Evolutionary conservation across 1,140 invertebrate genomes (phyloP).

Genomic region (Drosophila paulistorum): DNA sequence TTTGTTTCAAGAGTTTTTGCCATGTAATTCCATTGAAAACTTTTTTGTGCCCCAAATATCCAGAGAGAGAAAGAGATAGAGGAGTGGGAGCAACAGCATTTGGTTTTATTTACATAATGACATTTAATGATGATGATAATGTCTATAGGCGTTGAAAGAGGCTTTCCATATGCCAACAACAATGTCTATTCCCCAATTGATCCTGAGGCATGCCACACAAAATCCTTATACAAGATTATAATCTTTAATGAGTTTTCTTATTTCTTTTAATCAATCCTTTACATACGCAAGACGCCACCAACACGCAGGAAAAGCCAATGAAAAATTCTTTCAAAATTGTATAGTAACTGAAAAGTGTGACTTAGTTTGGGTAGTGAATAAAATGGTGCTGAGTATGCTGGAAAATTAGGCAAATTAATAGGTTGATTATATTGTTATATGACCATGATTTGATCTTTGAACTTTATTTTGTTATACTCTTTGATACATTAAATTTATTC

Average conservation of each 20-base stretch:
- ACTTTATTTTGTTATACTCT: too few relatives aligned
- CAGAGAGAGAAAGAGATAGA: neutral
- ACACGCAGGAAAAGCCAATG: neutral
- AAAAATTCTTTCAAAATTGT: neutral
- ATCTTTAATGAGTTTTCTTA: constrained; percentile 5
- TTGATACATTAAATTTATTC: too few relatives aligned
- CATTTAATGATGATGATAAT: constrained; percentile 78
- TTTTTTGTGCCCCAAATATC: constrained; percentile 35
- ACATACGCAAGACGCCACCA: neutral
- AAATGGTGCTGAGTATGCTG: too few relatives aligned
- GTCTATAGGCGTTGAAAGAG: constrained; percentile 26
- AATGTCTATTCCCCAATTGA: constrained; percentile 6
- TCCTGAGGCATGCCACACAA: constrained; percentile 5
- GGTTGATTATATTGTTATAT: too few relatives aligned
- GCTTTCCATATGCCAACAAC: constrained; percentile 4
- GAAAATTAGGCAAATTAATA: too few relatives aligned
- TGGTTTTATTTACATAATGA: constrained; percentile 72
- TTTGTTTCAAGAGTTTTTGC: constrained; percentile 31
- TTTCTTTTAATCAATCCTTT: constrained; percentile 1
- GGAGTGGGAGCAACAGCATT: constrained; percentile 30
- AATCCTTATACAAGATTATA: constrained; percentile 9
- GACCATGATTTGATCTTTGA: too few relatives aligned
- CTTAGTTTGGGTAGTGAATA: too few relatives aligned
- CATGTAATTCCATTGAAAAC: constrained; percentile 57
- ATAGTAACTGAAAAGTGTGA: too few relatives aligned